A percentile compares a stretch with the other conserved stretches of the same genome.
Conservation (phyloP, 92 coral and sea anemone species). For the Zoanthus solanderi region DNA sequence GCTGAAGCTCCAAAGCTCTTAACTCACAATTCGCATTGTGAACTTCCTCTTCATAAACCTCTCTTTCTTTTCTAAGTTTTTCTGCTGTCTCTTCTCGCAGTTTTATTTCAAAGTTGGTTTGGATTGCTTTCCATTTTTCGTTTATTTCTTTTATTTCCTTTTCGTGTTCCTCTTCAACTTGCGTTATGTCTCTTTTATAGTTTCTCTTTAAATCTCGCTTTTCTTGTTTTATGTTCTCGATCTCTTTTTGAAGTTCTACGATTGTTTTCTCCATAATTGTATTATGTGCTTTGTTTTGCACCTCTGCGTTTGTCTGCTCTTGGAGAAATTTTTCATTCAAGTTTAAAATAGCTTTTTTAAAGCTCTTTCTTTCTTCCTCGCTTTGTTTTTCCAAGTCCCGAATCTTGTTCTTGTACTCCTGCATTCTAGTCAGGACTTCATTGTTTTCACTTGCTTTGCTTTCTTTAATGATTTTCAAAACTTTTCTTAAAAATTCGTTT, state of each 20-base stretch:
- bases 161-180: conserved; percentile 73
- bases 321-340: conserved; percentile 58
- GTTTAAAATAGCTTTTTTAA: conserved; percentile 33
- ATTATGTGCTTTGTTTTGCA: conserved; percentile 66
- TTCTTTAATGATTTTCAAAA: conserved; percentile 32
- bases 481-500: conserved; percentile 65
- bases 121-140: conserved; percentile 70
- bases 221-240: conserved; percentile 86
- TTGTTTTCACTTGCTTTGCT: conserved; percentile 58
- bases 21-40: conserved; percentile 71
- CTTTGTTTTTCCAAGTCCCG: conserved; percentile 40
- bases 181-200: conserved; percentile 73
- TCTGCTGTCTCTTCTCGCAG: conserved; percentile 75
- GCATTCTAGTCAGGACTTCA: conserved; percentile 63
- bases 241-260: conserved; percentile 83
- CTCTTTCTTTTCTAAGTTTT: conserved; percentile 78
- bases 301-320: conserved; percentile 63
- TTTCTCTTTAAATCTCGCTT: conserved; percentile 83
- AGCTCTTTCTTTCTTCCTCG: conserved; percentile 51
- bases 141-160: conserved; percentile 70
- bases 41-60: conserved; percentile 63
- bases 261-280: conserved; percentile 81
- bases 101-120: conserved; percentile 60
- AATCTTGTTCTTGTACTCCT: conserved; percentile 62
- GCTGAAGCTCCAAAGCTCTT: conserved; percentile 59